Percentiles rank a stretch among this genome's conserved stretches.
Evolutionary conservation across 2,888 invertebrate species (phyloP).

Genomic region (Thysanoteuthis rhombus): DNA sequence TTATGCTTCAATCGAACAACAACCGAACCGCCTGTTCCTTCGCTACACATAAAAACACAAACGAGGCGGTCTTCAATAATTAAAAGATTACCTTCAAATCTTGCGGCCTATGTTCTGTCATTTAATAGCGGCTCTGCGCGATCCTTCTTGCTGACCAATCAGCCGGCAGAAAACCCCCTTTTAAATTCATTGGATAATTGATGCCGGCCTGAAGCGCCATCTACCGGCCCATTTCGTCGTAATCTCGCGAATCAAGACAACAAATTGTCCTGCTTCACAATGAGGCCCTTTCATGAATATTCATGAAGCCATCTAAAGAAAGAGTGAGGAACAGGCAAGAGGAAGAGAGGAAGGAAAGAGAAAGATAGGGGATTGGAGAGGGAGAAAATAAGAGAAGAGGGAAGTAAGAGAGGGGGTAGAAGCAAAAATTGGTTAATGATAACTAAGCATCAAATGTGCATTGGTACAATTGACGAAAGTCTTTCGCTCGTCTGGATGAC

Average conservation of each 20-base stretch:
- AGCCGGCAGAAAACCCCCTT: neutral
- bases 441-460: neutral
- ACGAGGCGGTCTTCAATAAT: conserved; percentile 12
- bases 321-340: neutral
- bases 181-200: conserved; percentile 12
- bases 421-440: neutral
- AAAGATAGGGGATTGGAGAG: neutral
- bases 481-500: neutral
- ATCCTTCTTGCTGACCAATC: neutral
- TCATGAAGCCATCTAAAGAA: neutral
- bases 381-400: neutral
- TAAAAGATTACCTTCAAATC: neutral
- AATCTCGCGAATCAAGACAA: conserved; percentile 30
- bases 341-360: too few relatives aligned
- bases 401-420: neutral
- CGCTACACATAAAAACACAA: neutral
- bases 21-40: neutral
- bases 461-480: neutral
- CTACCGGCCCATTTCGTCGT: conserved; percentile 19
- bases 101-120: neutral
- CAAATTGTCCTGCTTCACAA: conserved; percentile 20
- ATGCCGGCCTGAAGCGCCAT: conserved; percentile 19
- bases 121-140: neutral
- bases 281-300: neutral
- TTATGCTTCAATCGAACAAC: neutral